phyloP scores from a whole-genome alignment of 2,113 vertebrate species.

The Jacana jacana region DNA sequence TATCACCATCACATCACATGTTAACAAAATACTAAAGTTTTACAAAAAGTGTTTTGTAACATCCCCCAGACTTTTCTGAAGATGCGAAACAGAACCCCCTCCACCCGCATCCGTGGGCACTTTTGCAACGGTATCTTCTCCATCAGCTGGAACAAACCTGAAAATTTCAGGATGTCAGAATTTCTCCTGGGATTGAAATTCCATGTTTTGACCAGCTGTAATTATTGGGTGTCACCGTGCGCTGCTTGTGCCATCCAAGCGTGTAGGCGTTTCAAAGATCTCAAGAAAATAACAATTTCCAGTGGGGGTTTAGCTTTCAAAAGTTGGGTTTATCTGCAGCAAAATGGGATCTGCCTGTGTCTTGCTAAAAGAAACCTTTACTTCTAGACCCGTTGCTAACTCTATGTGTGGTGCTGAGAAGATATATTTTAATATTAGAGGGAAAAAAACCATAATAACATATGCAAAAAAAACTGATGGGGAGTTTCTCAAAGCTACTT shows the following conservation, averaged over 20 bases:
- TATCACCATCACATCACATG: fast-evolving
- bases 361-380: not conserved
- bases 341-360: not conserved
- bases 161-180: not conserved
- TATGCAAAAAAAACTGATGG: not conserved
- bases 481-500: not conserved
- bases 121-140: not conserved
- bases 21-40: not conserved
- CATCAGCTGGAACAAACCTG: not conserved
- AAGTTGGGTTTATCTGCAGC: not conserved
- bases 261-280: not conserved
- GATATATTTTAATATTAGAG: not conserved
- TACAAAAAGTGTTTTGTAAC: not conserved
- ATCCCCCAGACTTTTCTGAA: not conserved
- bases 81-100: not conserved
- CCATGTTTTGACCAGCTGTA: not conserved
- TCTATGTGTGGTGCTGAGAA: not conserved
- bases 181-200: not conserved
- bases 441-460: fast-evolving
- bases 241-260: not conserved
- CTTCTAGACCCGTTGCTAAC: not conserved
- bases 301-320: not conserved
- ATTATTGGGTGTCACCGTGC: not conserved
- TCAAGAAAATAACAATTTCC: not conserved
- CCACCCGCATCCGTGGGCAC: fast-evolving